phyloP scores from a whole-genome alignment of 2,113 vertebrate species.

The Noctilio leporinus region DNA sequence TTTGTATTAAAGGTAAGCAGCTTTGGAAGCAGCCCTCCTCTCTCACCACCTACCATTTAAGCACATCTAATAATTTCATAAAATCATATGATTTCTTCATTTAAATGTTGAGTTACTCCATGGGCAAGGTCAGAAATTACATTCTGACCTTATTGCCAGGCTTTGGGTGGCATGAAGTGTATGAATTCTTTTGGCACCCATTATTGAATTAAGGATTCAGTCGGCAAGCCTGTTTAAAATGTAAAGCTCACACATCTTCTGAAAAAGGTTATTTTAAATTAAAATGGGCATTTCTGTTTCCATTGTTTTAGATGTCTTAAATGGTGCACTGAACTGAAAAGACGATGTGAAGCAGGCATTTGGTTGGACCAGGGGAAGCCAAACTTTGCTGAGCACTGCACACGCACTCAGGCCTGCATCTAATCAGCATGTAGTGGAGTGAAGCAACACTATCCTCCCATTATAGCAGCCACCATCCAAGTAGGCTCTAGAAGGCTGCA shows the following conservation, averaged over 20 bases:
- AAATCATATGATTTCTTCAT: not conserved
- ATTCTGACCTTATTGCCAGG: not conserved
- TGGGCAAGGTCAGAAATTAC: not conserved
- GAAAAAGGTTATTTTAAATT: constrained; percentile 60
- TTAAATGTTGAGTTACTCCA: not conserved
- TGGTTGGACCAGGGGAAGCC: constrained; percentile 1
- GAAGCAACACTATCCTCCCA: not conserved
- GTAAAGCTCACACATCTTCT: constrained; percentile 32
- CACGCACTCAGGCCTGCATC: not conserved
- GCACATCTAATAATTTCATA: not conserved
- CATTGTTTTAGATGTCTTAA: constrained; percentile 39
- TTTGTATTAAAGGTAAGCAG: not conserved
- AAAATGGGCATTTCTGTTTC: constrained; percentile 41
- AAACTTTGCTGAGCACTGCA: not conserved
- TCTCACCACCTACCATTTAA: not conserved
- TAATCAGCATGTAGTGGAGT: not conserved
- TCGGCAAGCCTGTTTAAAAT: constrained; percentile 47
- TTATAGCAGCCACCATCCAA: not conserved
- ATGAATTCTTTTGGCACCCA: constrained; percentile 9
- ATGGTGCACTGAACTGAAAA: constrained; percentile 37
- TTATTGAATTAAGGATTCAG: constrained; percentile 46
- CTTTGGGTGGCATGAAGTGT: constrained; percentile 18
- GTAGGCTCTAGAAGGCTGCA: not conserved
- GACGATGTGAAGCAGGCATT: not conserved
- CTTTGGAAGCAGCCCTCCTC: not conserved